Conservation (phyloP, 2,888 invertebrate genomes). For the Argyresthia goedartella region DNA sequence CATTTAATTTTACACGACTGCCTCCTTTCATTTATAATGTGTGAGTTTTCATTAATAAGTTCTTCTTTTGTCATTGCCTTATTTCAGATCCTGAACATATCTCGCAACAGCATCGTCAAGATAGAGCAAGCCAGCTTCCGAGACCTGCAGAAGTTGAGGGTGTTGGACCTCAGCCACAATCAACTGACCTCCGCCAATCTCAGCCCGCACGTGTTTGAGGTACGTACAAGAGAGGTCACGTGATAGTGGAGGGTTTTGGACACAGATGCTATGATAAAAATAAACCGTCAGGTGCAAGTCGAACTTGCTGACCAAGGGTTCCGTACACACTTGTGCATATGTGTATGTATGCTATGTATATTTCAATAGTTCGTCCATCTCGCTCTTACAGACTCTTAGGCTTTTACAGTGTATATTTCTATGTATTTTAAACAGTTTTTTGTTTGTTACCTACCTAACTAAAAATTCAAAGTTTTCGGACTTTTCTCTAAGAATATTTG, state of each 20-base stretch:
- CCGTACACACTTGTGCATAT: not conserved
- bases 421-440: too few species aligned
- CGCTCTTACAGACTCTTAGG: not conserved
- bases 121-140: slow-evolving; percentile 75
- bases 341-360: not conserved
- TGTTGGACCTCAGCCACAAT: slow-evolving; percentile 79
- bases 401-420: not conserved
- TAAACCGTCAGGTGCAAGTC: not conserved
- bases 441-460: too few species aligned
- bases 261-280: not conserved
- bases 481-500: too few species aligned
- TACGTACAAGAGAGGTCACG: too few species aligned
- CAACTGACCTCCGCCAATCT: slow-evolving; percentile 71
- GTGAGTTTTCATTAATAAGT: too few species aligned
- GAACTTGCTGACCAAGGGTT: not conserved
- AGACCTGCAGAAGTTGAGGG: slow-evolving; percentile 71
- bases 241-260: too few species aligned
- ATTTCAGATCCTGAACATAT: slow-evolving; percentile 68
- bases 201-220: slow-evolving; percentile 77
- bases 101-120: slow-evolving; percentile 71
- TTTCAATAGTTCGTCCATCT: not conserved
- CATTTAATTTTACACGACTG: too few species aligned
- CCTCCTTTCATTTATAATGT: too few species aligned
- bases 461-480: too few species aligned
- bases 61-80: too few species aligned